These are phyloP conservation scores for Synanthedon tipuliformis DNA, from an alignment of 2,888 invertebrate species.

Conservation along the genomic window DNA sequence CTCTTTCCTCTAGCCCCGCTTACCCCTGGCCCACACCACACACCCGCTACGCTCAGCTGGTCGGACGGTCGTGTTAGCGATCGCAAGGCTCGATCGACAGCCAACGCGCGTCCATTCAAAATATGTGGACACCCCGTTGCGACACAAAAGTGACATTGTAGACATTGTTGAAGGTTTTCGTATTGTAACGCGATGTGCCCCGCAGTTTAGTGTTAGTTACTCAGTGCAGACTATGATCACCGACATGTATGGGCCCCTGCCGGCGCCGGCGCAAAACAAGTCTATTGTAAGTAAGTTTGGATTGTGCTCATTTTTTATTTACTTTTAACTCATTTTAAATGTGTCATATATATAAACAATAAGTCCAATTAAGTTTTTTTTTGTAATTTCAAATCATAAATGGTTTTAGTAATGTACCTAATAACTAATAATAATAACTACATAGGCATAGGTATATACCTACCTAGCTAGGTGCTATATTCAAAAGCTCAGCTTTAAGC, in stretches of 20 bases:
- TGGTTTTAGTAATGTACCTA: no score
- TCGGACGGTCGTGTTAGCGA: slow-evolving; percentile 11
- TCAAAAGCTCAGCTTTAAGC: no score
- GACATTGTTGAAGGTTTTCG: background rate
- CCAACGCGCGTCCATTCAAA: slow-evolving; percentile 11
- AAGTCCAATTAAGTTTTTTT: background rate
- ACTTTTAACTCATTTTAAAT: background rate
- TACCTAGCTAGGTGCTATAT: no score
- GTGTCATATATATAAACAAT: background rate
- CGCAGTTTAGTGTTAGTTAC: slow-evolving; percentile 33
- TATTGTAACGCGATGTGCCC: background rate
- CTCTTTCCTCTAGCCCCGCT: slow-evolving; percentile 24
- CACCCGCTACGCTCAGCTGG: slow-evolving; percentile 19
- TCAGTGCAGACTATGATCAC: slow-evolving; percentile 51
- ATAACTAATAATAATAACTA: no score
- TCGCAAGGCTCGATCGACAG: slow-evolving; percentile 3
- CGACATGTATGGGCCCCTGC: slow-evolving; percentile 62
- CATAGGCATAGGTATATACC: no score
- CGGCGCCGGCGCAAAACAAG: slow-evolving; percentile 50
- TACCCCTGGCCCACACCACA: slow-evolving; percentile 14
- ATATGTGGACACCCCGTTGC: slow-evolving; percentile 21
- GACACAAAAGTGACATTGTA: slow-evolving; percentile 4
- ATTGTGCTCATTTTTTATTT: background rate
- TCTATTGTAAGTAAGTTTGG: slow-evolving; percentile 44
- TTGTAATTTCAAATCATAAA: no score